Evolutionary conservation across 23 tunicate genomes (phyloP).

Genomic region (Clavelina lepadiformis): DNA sequence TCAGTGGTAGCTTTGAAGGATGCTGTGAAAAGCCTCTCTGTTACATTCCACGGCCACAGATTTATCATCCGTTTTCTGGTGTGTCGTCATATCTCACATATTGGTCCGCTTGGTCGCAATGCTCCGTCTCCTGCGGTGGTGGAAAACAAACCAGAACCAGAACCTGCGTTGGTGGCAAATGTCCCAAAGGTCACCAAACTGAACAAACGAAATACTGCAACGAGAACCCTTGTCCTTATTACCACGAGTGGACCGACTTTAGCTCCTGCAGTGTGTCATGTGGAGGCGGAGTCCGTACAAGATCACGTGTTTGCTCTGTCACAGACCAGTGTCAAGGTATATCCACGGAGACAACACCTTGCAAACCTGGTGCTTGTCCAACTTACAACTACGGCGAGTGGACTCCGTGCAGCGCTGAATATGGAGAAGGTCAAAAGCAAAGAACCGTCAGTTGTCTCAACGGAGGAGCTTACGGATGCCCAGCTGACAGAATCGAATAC

Average conservation of each 20-base stretch:
- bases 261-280: conserved; percentile 26
- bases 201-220: conserved; percentile 26
- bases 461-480: conserved; percentile 20
- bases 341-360: neutral
- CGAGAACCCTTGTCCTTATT: conserved; percentile 15
- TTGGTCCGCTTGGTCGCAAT: conserved; percentile 12
- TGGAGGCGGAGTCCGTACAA: conserved; percentile 27
- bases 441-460: neutral
- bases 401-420: neutral
- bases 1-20: conserved; percentile 66
- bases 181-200: neutral
- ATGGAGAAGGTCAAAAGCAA: neutral
- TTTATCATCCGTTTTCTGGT: conserved; percentile 23
- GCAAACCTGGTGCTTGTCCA: conserved; percentile 4
- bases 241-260: conserved; percentile 26
- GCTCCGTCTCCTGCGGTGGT: conserved; percentile 21
- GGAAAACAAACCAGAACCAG: conserved; percentile 21
- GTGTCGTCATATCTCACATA: conserved; percentile 22
- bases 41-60: conserved; percentile 35
- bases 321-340: neutral
- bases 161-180: conserved; percentile 1
- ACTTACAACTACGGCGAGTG: neutral
- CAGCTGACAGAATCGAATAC: neutral
- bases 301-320: conserved; percentile 1
- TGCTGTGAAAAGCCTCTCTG: conserved; percentile 76